Evolutionary conservation across 2,888 invertebrate genomes (phyloP), one percentile per base, ranked within the genome.

Genomic region (Globia sparganii): DNA sequence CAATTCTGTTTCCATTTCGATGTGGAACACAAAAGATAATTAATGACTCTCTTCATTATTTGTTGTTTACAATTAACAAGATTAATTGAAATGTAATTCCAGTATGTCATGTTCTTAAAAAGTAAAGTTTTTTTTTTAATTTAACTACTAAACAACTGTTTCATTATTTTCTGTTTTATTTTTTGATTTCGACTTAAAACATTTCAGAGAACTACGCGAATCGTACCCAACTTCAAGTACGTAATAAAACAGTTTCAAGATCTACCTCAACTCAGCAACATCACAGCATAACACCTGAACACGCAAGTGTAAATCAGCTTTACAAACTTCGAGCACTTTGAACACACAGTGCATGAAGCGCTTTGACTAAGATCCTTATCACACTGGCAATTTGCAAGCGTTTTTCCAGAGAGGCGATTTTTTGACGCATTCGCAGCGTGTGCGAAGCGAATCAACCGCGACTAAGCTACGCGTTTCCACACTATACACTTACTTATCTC

Each of bases 251-350:
- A 66, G 59, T 74, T 66, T 4, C 18, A 75, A 70, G 34, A 65
- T 49, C 31, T 31, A 46, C 58, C 49, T 58, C 53, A 75, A 28
- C 62, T 86, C 31, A 34, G 58, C n/a, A 58, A 69, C 62, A 66
- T 69, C 11, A 8, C n/a, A 13, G 0, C 4, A 34, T 28, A 59
- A 40, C 72, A 49, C 68, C 49, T 74, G 61, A 37, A n/a, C 43
- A 40, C n/a, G 43, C 25, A 61, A 28, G 64, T 66, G 68, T 78
- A 84, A 83, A 86, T 69, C 71, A 58, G 73, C 79, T 64, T 86
- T 43, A n/a, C 5, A 13, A 86, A 83, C 61, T 78, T 58, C 18
- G 13, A 69, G 66, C 21, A 53, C 67, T 59, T 65, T 34, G 61
- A 56, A 34, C 61, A 46, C 61, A 66, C 68, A 61, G 28, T 34